Evolutionary conservation across 1,140 invertebrate genomes (phyloP), one percentile per base, ranked within the genome.

Genomic region (Lucilia sericata): DNA sequence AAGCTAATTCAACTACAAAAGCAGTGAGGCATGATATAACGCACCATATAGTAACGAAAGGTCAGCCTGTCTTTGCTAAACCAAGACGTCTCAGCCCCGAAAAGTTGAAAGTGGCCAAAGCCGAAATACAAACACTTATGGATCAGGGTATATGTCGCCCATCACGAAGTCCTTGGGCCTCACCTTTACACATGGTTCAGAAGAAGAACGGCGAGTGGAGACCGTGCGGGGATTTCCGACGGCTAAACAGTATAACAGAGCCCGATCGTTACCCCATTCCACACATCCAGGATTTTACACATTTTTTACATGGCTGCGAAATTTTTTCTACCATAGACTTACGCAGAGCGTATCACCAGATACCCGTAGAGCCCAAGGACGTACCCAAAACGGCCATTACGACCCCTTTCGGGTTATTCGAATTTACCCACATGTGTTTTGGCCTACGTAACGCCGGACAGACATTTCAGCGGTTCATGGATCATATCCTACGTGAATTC

Each of bases 391-490:
- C 90, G 1, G 89, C 90, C 80, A 87, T 90, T 7, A 88, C 84
- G 5, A 91, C 88, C 2, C 89, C 88, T 10, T 91, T 91, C 70
- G 87, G 91, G 0, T 83, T 92, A 19, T 91, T 88, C 82, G 91
- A 92, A 83, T 92, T 91, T 70, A 85, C 86, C 9, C 85, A 36
- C 9, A 91, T 91, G 88, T 86, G 86, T 0, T 91, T 92, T 82
- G 90, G 91, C 7, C 84, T 92, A 1, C 84, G 87, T 0, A 91
- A 92, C 74, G 81, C 81, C 2, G 70, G 65, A 12, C 88, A 92
- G 47, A 91, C 90, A 2, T 94, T 93, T 85, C 91, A 93, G 86
- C 83, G 92, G 9, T 89, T 92, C 25, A 93, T 93, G 85, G 88
- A 92, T 85, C 60, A 88, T 10, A 87, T 93, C 0, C 86, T 92